These are phyloP conservation scores for Chloroceryle inda DNA, from an alignment of 2,797 vertebrate species.

Conservation along the genomic window DNA sequence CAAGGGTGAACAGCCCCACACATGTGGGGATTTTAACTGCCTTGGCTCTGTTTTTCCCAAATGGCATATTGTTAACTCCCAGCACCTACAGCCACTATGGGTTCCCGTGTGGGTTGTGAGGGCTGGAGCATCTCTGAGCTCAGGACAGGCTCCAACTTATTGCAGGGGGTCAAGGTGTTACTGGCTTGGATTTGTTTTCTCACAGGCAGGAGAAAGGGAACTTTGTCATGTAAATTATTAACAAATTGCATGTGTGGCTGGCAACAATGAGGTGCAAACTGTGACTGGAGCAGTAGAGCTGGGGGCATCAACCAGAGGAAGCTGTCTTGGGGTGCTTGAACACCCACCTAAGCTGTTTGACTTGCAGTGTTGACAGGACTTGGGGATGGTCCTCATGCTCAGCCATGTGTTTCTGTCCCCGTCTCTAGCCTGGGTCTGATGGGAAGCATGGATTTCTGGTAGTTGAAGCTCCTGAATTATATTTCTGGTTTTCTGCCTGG, in stretches of 20 bases:
- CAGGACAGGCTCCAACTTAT: neutral
- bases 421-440: too few species aligned
- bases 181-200: neutral
- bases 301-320: rapidly evolving
- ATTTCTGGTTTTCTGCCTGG: too few species aligned
- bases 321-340: neutral
- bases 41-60: neutral
- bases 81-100: neutral
- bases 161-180: neutral
- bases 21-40: rapidly evolving
- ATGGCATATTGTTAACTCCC: neutral
- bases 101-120: neutral
- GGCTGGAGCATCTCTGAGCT: neutral
- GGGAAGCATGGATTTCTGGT: too few species aligned
- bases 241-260: neutral
- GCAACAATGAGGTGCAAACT: neutral
- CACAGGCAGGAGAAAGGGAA: neutral
- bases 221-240: neutral
- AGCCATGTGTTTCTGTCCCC: too few species aligned
- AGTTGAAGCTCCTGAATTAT: too few species aligned
- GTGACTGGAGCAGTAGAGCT: neutral
- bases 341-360: too few species aligned
- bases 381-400: too few species aligned
- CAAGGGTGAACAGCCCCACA: neutral
- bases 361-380: too few species aligned